These are phyloP conservation scores for Argynnis bischoffii DNA, from an alignment of 2,888 invertebrate genomes.

Conservation along the genomic window DNA sequence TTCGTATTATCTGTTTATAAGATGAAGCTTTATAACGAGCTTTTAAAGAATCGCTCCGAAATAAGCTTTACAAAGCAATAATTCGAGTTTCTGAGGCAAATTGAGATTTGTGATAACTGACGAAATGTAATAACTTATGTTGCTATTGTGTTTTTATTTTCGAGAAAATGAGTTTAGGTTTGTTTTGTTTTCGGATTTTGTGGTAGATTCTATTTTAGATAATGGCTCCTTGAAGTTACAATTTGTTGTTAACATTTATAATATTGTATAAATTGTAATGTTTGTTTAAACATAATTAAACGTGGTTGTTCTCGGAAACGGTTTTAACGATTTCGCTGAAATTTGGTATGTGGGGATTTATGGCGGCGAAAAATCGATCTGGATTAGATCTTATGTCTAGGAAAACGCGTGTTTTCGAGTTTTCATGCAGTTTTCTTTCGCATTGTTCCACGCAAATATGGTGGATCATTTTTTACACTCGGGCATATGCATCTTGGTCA, in stretches of 20 bases:
- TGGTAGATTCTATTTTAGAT: slow-evolving; percentile 20
- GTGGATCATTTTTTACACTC: too few relatives aligned
- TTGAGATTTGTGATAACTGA: slow-evolving; percentile 26
- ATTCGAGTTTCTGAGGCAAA: slow-evolving; percentile 21
- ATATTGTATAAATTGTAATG: slow-evolving; percentile 7
- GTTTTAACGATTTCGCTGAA: too few relatives aligned
- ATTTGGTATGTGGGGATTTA: too few relatives aligned
- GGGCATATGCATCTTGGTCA: too few relatives aligned
- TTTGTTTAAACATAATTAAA: slow-evolving; percentile 1
- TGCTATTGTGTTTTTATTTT: slow-evolving; percentile 24
- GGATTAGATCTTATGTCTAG: too few relatives aligned
- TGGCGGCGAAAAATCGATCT: too few relatives aligned
- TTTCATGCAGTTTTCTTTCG: too few relatives aligned
- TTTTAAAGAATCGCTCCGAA: slow-evolving; percentile 27
- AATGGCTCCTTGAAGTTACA: slow-evolving; percentile 9
- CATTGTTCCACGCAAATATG: too few relatives aligned
- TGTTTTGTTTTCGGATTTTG: slow-evolving; percentile 14
- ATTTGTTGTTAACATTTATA: slow-evolving; percentile 1
- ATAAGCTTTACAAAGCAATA: slow-evolving; percentile 25
- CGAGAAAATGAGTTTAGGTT: slow-evolving; percentile 16
- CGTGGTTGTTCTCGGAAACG: too few relatives aligned
- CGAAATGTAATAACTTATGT: slow-evolving; percentile 16
- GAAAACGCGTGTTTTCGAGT: too few relatives aligned
- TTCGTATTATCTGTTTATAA: slow-evolving; percentile 53
- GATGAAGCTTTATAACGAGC: slow-evolving; percentile 30